Evolutionary conservation across 2,113 vertebrate genomes (phyloP).

Genomic region (Crotalus horridus): DNA sequence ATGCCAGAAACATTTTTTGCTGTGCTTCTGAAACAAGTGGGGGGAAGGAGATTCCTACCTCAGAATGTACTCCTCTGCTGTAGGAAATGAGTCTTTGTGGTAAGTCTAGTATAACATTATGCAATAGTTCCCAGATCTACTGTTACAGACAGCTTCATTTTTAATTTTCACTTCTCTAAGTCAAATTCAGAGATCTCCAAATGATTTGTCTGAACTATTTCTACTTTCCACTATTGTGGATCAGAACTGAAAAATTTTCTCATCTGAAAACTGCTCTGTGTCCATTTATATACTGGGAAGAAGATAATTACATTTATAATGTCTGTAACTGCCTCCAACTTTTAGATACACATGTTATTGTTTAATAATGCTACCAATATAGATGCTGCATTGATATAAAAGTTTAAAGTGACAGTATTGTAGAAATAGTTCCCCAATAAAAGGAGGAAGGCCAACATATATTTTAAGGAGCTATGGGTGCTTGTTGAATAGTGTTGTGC

Average conservation of each 20-base stretch:
- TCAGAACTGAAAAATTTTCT: background rate
- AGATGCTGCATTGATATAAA: background rate
- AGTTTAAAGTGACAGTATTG: background rate
- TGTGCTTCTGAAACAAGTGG: background rate
- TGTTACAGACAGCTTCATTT: background rate
- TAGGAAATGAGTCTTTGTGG: background rate
- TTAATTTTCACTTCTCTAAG: background rate
- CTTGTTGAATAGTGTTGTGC: background rate
- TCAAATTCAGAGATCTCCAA: background rate
- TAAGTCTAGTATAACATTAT: background rate
- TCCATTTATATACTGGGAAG: background rate
- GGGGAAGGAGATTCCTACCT: background rate
- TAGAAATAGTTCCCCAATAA: background rate
- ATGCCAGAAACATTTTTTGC: background rate
- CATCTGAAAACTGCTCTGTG: background rate
- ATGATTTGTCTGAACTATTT: background rate
- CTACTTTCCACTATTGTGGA: background rate
- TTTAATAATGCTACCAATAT: background rate
- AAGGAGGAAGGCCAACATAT: background rate
- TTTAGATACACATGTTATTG: background rate
- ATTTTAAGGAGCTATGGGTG: background rate
- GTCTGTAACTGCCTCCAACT: background rate
- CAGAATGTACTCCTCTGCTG: background rate
- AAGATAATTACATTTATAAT: background rate
- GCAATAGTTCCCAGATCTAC: background rate